Percentiles rank a stretch among this genome's conserved stretches.
phyloP scores from a whole-genome alignment of 2,888 invertebrate species.

The Aleiodes alternator region DNA sequence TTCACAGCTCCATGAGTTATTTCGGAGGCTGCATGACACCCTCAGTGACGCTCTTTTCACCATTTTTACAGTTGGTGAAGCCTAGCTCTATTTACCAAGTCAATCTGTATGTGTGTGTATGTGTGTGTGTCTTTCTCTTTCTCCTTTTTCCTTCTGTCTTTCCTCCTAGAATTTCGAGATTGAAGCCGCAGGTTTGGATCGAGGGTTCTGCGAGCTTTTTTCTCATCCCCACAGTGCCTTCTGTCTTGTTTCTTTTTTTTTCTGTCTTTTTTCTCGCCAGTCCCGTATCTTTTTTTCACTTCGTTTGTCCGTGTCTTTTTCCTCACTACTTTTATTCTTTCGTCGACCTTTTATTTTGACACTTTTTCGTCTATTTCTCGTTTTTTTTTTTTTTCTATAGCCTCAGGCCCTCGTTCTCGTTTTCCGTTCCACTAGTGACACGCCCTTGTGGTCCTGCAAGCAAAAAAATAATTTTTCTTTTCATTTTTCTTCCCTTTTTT shows the following conservation, averaged over 20 bases:
- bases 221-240: constrained; percentile 28
- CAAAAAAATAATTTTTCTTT: not conserved
- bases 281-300: constrained; percentile 4
- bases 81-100: not conserved
- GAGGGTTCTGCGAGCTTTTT: constrained; percentile 21
- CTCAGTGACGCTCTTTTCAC: constrained; percentile 15
- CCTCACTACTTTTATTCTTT: constrained; percentile 25
- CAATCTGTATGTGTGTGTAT: not conserved
- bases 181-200: constrained; percentile 29
- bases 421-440: constrained; percentile 1
- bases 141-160: not conserved
- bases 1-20: not conserved
- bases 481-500: not conserved
- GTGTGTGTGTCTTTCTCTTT: not conserved
- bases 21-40: too few relatives aligned
- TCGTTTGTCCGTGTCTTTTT: constrained; percentile 15
- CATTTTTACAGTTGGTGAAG: not conserved
- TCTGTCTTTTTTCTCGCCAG: constrained; percentile 1
- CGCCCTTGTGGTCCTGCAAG: constrained; percentile 11
- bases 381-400: constrained; percentile 18
- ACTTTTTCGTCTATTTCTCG: not conserved
- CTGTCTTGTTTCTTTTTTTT: not conserved
- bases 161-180: constrained; percentile 21
- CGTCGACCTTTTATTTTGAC: not conserved
- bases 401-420: constrained; percentile 1